Conservation (phyloP, 2,113 vertebrate genomes). For the Equus quagga region DNA sequence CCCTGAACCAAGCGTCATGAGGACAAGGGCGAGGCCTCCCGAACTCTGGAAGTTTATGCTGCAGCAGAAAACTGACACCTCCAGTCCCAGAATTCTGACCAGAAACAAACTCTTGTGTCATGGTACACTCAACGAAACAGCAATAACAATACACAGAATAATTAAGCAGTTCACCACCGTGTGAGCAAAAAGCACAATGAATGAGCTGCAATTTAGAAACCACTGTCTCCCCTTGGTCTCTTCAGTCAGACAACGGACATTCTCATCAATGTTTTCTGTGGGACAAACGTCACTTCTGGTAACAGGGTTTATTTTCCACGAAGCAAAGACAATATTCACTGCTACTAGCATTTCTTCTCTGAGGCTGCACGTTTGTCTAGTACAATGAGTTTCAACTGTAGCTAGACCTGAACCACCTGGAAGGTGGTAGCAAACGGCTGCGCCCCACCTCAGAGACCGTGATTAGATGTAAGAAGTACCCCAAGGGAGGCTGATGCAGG, state of each 20-base stretch:
- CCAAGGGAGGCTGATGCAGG: neutral
- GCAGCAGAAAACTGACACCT: neutral
- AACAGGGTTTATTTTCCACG: neutral
- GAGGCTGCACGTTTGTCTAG: neutral
- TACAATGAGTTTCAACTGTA: neutral
- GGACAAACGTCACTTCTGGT: neutral
- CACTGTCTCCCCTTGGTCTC: neutral
- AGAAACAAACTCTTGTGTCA: neutral
- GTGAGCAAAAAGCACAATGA: neutral
- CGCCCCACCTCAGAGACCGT: neutral
- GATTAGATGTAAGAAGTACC: neutral
- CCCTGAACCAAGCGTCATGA: neutral
- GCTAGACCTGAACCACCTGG: neutral
- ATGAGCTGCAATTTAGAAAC: neutral
- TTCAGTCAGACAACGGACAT: neutral
- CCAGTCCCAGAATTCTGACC: neutral
- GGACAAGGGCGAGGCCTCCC: no score
- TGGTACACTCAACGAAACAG: neutral
- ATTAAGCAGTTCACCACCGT: neutral
- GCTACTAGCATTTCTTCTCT: neutral
- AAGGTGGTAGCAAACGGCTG: neutral
- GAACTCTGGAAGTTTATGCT: neutral
- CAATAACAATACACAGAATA: rapidly evolving
- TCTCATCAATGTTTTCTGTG: neutral
- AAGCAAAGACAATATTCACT: neutral